Base-by-base conservation (phyloP, 2,113 vertebrate genomes). In the Nanger granti region DNA sequence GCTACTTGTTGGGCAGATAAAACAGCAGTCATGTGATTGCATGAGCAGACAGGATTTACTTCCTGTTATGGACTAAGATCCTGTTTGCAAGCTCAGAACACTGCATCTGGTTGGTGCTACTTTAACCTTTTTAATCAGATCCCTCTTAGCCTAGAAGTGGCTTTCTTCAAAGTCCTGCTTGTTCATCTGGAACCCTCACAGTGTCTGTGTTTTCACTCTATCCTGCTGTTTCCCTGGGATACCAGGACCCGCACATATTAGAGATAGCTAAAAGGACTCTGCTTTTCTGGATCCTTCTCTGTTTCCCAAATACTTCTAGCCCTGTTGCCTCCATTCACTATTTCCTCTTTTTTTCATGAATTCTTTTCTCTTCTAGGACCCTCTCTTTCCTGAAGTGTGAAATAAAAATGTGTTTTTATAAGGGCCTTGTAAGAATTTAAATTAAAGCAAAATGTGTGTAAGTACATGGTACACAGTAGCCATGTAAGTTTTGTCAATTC, bases 1-100 rank as follows among this genome's bases (percentile, higher is more conserved):
- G 88, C 64, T 22, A 4, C 59, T 94, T 44, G 49, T 20, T 34
- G 41, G 28, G 15, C 93, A 92, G 83, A 96, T 96, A 69, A 97
- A 90, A 69, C 91, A 89, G 57, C 86, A 89, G 37, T 7, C 97
- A 73, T 37, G 91, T 95, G 95, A 97, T 28, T 89, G 31, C 64
- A 18, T 49, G 85, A 94, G 73, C 85, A 28, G 66, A 31, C 93
- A 95, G 88, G 8, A 41, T n/a, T 95, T 41, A 73, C 91, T 97
- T 98, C 97, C 97, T 88, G 73, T 76, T 76, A 3, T 44, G 28
- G 85, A 82, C 80, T 12, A 24, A 95, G 86, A 89, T 54, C 88
- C 88, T 80, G 31, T 89, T 90, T 73, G 18, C 64, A 54, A 80
- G 24, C 87, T 52, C 62, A 80, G 44, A 87, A 62, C 57, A 41